phyloP scores from a whole-genome alignment of 2,113 vertebrate species.

The Charina bottae region DNA sequence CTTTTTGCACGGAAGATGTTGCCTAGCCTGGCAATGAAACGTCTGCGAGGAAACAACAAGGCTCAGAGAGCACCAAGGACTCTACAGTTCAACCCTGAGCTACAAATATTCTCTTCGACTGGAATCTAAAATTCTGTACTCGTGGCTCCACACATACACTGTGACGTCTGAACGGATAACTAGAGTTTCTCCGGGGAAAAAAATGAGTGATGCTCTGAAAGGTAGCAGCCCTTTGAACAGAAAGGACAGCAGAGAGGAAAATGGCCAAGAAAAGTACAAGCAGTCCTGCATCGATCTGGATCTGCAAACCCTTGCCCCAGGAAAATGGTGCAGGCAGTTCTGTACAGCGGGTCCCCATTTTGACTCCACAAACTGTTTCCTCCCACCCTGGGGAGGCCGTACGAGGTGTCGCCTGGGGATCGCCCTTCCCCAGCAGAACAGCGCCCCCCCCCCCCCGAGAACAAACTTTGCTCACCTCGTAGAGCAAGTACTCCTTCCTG shows the following conservation, averaged over 20 bases:
- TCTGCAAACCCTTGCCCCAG: neutral
- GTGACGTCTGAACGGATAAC: neutral
- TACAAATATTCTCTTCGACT: too few relatives aligned
- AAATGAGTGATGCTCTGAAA: neutral
- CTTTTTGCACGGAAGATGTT: too few relatives aligned
- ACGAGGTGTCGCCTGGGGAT: neutral
- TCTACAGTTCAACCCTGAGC: too few relatives aligned
- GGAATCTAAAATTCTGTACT: neutral
- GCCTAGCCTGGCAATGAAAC: too few relatives aligned
- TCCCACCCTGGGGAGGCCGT: neutral
- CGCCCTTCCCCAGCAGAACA: neutral
- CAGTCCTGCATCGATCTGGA: neutral
- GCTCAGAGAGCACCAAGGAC: too few relatives aligned
- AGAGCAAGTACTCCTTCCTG: conserved; percentile 73
- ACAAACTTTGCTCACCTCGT: conserved; percentile 66
- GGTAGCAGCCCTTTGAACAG: neutral
- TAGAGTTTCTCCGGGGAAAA: neutral
- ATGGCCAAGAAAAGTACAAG: neutral
- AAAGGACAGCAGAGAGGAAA: too few relatives aligned
- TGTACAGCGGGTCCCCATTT: neutral
- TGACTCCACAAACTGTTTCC: neutral
- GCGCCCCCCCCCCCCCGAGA: neutral
- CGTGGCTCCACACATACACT: neutral
- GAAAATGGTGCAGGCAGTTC: neutral
- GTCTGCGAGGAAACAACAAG: too few relatives aligned